Evolutionary conservation across 2,113 vertebrate species (phyloP), one percentile per base, ranked within the genome.

Genomic region (Ochotona princeps): DNA sequence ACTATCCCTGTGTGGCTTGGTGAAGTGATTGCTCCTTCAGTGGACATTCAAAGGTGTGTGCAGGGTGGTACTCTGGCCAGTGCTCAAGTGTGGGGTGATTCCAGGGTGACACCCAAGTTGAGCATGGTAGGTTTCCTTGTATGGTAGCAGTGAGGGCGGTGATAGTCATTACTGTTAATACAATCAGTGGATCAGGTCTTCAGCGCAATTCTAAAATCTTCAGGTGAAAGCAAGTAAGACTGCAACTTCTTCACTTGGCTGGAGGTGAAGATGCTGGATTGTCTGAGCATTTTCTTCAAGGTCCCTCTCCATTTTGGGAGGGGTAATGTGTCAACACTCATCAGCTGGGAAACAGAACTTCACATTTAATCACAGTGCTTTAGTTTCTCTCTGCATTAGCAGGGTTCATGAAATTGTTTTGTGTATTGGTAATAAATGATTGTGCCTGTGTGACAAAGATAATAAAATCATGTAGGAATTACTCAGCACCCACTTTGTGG

Each of bases 391-490:
- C 51, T 63, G 63, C 51, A 78, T 81, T 83, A 80, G 61, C 49
- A 86, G 80, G 85, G 82, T 75, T 47, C 2, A 13, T 75, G 69
- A 57, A 85, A 82, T 83, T 79, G 63, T 88, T 87, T 65, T 89
- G 12, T 15, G 32, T 63, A 49, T 88, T 75, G 83, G 11, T 74
- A 83, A 57, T 93, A 88, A 90, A 25, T 47, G 83, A 69, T 66
- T 57, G 61, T 54, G 63, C 47, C 4, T 49, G 32, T 73, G 32
- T 90, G 66, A 89, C 73, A 76, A 65, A 85, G 61, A 80, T 88
- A 85, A 86, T 90, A 67, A 92, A 94, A 87, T 89, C 60, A 89
- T 21, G 90, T 88, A 86, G 83, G 73, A 47, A 57, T 86, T 60
- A 80, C 54, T 83, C 80, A 81, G 81, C 67, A 85, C 81, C 76